Evolutionary conservation across 2,113 vertebrate species (phyloP), one percentile per base, ranked within the genome.

Genomic region (Boulengeromyrus knoepffleri): DNA sequence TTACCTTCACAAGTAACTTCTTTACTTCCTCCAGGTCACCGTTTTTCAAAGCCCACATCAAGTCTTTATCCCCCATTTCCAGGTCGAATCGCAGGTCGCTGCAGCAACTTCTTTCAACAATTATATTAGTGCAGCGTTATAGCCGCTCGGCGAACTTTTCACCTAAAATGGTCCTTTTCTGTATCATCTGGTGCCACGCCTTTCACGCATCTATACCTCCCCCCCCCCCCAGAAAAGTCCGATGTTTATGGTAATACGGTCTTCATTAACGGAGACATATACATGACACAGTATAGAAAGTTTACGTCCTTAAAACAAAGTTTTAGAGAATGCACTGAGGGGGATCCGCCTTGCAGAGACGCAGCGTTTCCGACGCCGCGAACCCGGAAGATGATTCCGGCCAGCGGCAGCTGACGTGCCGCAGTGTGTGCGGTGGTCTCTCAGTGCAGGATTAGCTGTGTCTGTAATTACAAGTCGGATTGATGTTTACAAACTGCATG

Each of bases 1-100:
- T 96, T 92, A 99, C 98, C 97, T 97, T 97, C 17, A 93, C 93
- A 91, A 99, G 93, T 0, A 96, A 95, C 90, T 94, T 92, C 90
- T 97, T 96, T 93, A 99, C 96, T 89, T 96, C 98, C 5, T 99
- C 98, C 94, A 98, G 7, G 92, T 99, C 98, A 4, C 98, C 98
- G 56, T 97, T 98, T 42, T 98, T 98, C 93, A 99, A 93, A 92
- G 97, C 97, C 98, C 98, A 99, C 96, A 96, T 96, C 93, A 99
- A 94, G 17, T 98, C 96, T 93, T 97, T 98, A 95, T 98, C 98
- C 47, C 94, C 97, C 98, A 99, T 99, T 46, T 91, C 94, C 90
- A 70, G 12, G 3, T 70, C 3, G 9, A 70, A 70, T 31, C 1
- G 27, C 62, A 70, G 62, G n/a, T 90, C 89, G 85, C 88, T 89